Conservation (phyloP, 1,140 invertebrate species). For the Musca domestica region DNA sequence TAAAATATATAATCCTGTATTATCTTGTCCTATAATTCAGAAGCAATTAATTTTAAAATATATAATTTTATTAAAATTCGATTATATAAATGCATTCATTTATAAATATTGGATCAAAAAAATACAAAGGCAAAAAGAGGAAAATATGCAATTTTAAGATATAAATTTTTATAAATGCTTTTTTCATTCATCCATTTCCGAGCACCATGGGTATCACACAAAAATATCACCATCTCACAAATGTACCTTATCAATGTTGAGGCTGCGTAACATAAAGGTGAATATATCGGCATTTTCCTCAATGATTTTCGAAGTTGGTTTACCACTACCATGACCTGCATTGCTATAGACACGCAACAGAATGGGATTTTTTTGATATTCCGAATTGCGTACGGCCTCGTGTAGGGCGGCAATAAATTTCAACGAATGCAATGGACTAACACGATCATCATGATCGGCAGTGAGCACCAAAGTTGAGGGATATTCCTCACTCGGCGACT, state of each 20-base stretch:
- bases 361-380: slow-evolving; percentile 81
- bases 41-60: too few relatives aligned
- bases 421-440: slow-evolving; percentile 92
- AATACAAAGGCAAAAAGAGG: too few relatives aligned
- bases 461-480: slow-evolving; percentile 88
- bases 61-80: too few relatives aligned
- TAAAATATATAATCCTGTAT: too few relatives aligned
- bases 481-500: slow-evolving; percentile 66
- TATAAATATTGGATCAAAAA: too few relatives aligned
- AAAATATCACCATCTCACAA: too few relatives aligned
- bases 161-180: too few relatives aligned
- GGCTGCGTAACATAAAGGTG: slow-evolving; percentile 77
- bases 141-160: too few relatives aligned
- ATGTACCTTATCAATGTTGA: slow-evolving; percentile 57
- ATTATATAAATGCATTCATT: too few relatives aligned
- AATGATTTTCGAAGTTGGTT: slow-evolving; percentile 79
- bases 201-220: too few relatives aligned
- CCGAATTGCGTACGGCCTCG: slow-evolving; percentile 63
- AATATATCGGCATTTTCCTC: slow-evolving; percentile 86
- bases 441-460: slow-evolving; percentile 97
- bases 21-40: too few relatives aligned
- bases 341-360: slow-evolving; percentile 90
- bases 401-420: slow-evolving; percentile 94
- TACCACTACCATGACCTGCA: slow-evolving; percentile 93
- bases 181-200: too few relatives aligned